These are phyloP conservation scores for Darevskia nairensis DNA, from an alignment of 2,797 vertebrate species.

Conservation along the genomic window DNA sequence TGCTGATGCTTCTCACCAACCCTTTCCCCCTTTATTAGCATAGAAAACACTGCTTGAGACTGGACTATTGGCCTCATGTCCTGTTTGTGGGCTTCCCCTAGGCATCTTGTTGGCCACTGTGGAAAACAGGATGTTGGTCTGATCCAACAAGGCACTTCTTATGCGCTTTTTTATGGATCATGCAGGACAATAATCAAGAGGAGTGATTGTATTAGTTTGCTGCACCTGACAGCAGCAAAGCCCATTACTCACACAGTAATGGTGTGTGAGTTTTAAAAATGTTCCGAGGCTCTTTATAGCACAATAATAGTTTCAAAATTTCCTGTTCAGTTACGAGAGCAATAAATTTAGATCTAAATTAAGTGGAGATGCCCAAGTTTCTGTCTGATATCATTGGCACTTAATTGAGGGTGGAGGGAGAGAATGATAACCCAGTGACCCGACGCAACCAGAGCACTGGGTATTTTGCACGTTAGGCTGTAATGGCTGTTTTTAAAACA, in stretches of 20 bases:
- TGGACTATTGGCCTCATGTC: too few species aligned
- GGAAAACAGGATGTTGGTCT: too few species aligned
- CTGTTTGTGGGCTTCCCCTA: too few species aligned
- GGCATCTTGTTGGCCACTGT: too few species aligned
- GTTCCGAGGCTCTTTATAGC: neutral
- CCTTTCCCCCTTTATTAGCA: neutral
- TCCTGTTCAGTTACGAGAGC: neutral
- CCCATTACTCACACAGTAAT: too few species aligned
- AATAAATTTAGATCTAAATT: neutral
- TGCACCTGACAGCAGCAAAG: neutral
- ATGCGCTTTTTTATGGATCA: too few species aligned
- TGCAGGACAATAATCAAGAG: neutral
- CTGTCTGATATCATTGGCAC: neutral
- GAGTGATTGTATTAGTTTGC: neutral
- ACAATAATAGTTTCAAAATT: neutral
- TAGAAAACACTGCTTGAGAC: neutral
- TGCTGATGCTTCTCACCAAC: neutral
- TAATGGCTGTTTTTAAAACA: neutral
- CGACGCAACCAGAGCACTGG: neutral
- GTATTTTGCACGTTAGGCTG: neutral
- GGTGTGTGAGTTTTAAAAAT: neutral
- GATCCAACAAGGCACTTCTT: too few species aligned
- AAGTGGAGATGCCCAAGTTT: neutral
- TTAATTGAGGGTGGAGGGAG: neutral
- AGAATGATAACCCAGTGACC: neutral